Evolutionary conservation across 2,113 vertebrate species (phyloP), one percentile per base, ranked within the genome.

Genomic region (Salminus brasiliensis): DNA sequence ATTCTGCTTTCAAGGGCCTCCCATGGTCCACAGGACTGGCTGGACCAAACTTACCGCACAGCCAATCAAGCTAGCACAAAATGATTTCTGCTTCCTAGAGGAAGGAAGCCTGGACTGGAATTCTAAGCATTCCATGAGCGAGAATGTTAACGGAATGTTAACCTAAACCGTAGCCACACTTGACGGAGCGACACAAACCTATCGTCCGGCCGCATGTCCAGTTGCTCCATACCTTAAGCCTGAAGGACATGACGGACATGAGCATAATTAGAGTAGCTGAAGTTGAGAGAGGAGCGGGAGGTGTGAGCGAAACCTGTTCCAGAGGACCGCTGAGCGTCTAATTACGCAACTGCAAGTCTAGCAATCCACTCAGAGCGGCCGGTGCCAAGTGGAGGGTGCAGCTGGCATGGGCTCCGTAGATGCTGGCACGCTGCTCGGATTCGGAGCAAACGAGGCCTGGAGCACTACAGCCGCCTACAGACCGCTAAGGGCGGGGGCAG

Each of bases 311-410:
- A 76, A 76, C 77, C 66, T 79, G 81, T 71, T 79, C 76, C 73
- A 80, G 69, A 52, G 27, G 45, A 70, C 76, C 15, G 49, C 76
- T 79, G 71, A 80, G 81, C 59, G 81, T 86, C 69, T 81, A 83
- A 80, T 83, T 82, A 86, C 71, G 67, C 80, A 79, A 74, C 76
- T 78, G 75, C 72, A 78, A 80, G 82, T 74, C 73, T 76, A 81
- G 70, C 79, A 80, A 80, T 41, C 49, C 72, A 52, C 79, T 72
- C 73, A 77, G 43, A 30, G 30, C 49, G 59, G 32, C n/a, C 66
- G 8, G 29, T 49, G 67, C 78, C 72, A 76, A 72, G 41, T 15
- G 21, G 70, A 41, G 49, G 36, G 45, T 18, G 67, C 72, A 67
- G 43, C 36, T 80, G 82, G 72, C 77, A 70, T 29, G 12, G 52